These are phyloP conservation scores for Sycobia sp. DNA, from an alignment of 1,140 invertebrate species.

Conservation along the genomic window DNA sequence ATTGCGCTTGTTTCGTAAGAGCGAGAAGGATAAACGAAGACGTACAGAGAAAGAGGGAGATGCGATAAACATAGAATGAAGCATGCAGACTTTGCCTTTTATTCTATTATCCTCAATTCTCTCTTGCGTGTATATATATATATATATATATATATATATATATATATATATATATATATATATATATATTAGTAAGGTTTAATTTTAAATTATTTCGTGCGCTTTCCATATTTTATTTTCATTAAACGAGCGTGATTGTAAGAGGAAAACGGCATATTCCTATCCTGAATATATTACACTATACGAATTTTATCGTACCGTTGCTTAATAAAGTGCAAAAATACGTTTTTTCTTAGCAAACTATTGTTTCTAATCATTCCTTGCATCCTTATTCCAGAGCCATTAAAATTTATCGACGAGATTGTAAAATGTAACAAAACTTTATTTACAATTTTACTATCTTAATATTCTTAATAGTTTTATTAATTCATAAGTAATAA, in stretches of 20 bases:
- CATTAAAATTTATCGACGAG: too few species aligned
- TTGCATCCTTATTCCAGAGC: not conserved
- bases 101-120: slow-evolving; percentile 19
- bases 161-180: too few species aligned
- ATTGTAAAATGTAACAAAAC: too few species aligned
- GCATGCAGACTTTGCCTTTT: slow-evolving; percentile 9
- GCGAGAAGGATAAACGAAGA: slow-evolving; percentile 12
- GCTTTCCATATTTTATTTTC: slow-evolving; percentile 21
- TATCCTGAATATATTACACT: slow-evolving; percentile 30
- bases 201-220: slow-evolving; percentile 24
- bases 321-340: slow-evolving; percentile 35
- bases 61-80: too few species aligned
- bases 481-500: too few species aligned
- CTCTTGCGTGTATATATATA: too few species aligned
- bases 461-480: too few species aligned
- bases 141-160: too few species aligned
- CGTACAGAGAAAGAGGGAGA: too few species aligned
- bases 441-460: too few species aligned
- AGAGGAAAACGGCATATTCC: slow-evolving; percentile 29
- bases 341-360: slow-evolving; percentile 27
- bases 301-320: slow-evolving; percentile 28
- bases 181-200: slow-evolving; percentile 15
- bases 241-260: slow-evolving; percentile 25
- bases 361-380: not conserved
- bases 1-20: slow-evolving; percentile 21